A percentile compares a stretch with the other conserved stretches of the same genome.
phyloP scores from a whole-genome alignment of 2,888 invertebrate genomes.

The Euproctis similis region DNA sequence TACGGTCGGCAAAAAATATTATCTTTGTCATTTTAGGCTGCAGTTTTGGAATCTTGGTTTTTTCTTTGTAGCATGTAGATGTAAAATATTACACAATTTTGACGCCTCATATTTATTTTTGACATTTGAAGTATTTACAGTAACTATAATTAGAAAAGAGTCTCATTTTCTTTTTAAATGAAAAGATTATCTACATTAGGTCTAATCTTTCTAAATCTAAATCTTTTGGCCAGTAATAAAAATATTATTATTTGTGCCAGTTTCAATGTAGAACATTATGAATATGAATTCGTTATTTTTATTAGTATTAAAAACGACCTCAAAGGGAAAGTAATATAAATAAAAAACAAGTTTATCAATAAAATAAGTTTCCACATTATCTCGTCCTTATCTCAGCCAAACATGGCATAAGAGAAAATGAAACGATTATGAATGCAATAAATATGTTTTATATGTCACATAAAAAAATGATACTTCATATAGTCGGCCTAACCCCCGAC shows the following conservation, averaged over 20 bases:
- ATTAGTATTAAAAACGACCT: no score
- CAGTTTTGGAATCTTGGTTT: conserved; percentile 5
- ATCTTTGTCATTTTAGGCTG: conserved; percentile 10
- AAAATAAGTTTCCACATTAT: conserved; percentile 42
- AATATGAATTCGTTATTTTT: no score
- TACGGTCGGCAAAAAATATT: conserved; percentile 37
- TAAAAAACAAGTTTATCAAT: conserved; percentile 31
- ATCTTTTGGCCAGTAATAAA: no score
- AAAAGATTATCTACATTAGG: no score
- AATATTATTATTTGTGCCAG: no score
- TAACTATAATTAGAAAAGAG: no score
- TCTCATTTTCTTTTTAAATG: no score
- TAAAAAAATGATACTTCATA: conserved; percentile 71
- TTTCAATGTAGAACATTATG: no score
- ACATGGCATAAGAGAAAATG: conserved; percentile 63
- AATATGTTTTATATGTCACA: conserved; percentile 76
- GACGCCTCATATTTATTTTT: no score
- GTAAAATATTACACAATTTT: no score
- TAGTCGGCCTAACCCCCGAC: conserved; percentile 68
- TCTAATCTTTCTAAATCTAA: no score
- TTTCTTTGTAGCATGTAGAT: conserved; percentile 5
- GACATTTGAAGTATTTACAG: no score
- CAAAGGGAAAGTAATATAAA: conserved; percentile 13
- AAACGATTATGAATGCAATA: conserved; percentile 72
- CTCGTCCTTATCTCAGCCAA: conserved; percentile 59